Conservation (phyloP, 2,797 vertebrate genomes). For the Orestias chungarensis region DNA sequence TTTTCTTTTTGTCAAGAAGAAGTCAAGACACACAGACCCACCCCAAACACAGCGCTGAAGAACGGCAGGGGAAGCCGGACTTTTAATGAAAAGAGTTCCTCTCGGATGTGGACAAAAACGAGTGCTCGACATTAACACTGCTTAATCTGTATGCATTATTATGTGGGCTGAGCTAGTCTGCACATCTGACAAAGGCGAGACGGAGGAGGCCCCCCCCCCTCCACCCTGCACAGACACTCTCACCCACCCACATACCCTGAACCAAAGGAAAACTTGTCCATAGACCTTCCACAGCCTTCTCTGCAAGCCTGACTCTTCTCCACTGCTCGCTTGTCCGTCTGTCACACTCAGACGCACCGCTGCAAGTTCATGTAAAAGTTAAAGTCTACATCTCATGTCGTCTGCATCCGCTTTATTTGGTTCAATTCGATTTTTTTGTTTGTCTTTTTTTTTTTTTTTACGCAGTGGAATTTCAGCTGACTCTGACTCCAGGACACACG, state of each 20-base stretch:
- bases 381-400: not conserved
- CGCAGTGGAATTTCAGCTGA: not conserved
- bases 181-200: constrained; percentile 54
- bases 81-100: constrained; percentile 46
- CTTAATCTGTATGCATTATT: constrained; percentile 62
- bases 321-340: constrained; percentile 50
- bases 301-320: constrained; percentile 58
- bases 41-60: constrained; percentile 33
- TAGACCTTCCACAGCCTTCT: constrained; percentile 75
- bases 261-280: constrained; percentile 78
- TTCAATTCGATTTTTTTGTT: not conserved
- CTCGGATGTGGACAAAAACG: constrained; percentile 45
- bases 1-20: not conserved
- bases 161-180: constrained; percentile 57
- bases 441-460: no score
- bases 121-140: constrained; percentile 58
- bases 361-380: not conserved
- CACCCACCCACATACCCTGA: constrained; percentile 26
- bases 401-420: not conserved
- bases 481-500: constrained; percentile 9
- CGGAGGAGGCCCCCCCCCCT: constrained; percentile 38
- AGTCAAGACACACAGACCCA: constrained; percentile 13
- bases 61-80: constrained; percentile 43
- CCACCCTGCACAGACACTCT: not conserved
- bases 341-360: constrained; percentile 42